A percentile compares a stretch with the other conserved stretches of the same genome.
Evolutionary conservation across 2,888 invertebrate genomes (phyloP).

Genomic region (Dugesia japonica): DNA sequence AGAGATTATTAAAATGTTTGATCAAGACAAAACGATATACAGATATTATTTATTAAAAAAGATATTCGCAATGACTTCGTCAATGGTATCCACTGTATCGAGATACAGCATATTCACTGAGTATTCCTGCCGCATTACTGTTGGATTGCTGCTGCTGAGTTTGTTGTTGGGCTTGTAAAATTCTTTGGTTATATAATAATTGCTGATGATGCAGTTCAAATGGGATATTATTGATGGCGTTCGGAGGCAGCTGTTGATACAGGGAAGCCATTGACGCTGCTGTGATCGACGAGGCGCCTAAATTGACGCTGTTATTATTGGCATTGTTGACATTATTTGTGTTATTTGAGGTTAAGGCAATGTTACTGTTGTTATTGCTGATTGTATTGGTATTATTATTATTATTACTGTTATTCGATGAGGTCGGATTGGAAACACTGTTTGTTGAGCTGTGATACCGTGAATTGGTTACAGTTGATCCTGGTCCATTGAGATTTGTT

Average conservation of each 20-base stretch:
- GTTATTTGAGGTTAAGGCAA: conserved; percentile 20
- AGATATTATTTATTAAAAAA: too few relatives aligned
- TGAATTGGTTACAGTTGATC: conserved; percentile 1
- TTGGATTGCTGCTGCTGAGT: not conserved
- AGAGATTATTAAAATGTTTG: too few relatives aligned
- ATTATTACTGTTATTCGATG: conserved; percentile 14
- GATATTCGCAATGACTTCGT: too few relatives aligned
- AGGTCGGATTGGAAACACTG: conserved; percentile 2
- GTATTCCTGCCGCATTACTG: conserved; percentile 10
- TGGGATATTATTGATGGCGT: not conserved
- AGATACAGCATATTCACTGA: conserved; percentile 3
- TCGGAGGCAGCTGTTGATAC: conserved; percentile 6
- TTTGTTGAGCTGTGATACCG: conserved; percentile 12
- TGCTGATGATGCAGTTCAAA: not conserved
- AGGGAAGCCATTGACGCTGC: conserved; percentile 14
- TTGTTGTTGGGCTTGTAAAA: not conserved
- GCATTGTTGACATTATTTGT: not conserved
- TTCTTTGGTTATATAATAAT: conserved; percentile 14
- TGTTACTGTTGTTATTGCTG: conserved; percentile 10
- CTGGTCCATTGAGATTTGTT: not conserved
- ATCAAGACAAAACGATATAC: too few relatives aligned
- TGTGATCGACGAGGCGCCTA: not conserved
- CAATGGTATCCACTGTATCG: conserved; percentile 13
- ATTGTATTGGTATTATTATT: not conserved
- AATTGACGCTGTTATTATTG: conserved; percentile 2